Conservation (phyloP, 2,113 vertebrate species). For the Saguinus midas region DNA sequence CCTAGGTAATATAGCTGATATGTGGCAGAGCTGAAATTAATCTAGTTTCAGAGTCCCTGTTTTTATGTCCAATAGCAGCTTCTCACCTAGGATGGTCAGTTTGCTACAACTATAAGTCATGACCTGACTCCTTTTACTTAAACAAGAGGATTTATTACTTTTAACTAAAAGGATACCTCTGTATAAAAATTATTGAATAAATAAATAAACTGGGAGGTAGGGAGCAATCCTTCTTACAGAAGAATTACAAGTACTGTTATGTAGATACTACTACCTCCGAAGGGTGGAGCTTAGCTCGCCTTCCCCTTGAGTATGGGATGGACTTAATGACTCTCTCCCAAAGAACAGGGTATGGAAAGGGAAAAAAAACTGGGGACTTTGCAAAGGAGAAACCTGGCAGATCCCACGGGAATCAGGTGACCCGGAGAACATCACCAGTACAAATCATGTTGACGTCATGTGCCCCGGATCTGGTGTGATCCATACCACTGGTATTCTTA, state of each 20-base stretch:
- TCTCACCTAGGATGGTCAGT: not conserved
- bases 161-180: not conserved
- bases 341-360: not conserved
- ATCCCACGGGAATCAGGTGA: not conserved
- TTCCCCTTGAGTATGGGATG: not conserved
- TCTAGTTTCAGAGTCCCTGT: not conserved
- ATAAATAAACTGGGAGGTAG: not conserved
- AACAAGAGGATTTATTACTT: not conserved
- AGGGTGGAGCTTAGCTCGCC: not conserved
- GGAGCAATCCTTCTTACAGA: not conserved
- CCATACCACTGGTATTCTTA: not conserved
- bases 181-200: not conserved
- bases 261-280: not conserved
- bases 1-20: not conserved
- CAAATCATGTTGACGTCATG: not conserved
- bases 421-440: not conserved
- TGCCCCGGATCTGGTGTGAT: not conserved
- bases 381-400: not conserved
- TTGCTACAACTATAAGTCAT: not conserved
- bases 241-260: not conserved
- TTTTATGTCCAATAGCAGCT: not conserved
- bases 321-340: not conserved
- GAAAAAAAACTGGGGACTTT: not conserved
- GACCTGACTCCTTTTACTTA: not conserved
- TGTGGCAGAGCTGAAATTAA: not conserved